Percentiles rank a stretch among this genome's conserved stretches.
Evolutionary conservation across 1,140 invertebrate species (phyloP).

Genomic region (Dolichoris vasculosae): DNA sequence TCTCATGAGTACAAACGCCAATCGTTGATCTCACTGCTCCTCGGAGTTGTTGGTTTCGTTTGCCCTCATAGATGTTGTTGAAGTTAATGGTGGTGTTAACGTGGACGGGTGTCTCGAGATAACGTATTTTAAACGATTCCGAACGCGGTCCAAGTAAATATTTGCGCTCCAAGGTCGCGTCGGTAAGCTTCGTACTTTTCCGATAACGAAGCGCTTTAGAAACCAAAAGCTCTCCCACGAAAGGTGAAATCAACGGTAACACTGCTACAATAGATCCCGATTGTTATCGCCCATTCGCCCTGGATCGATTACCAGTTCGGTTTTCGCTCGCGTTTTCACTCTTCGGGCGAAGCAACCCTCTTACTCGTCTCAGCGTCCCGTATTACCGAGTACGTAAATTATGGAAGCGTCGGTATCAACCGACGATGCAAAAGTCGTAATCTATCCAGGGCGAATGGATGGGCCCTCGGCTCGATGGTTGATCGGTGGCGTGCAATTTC

Average conservation of each 20-base stretch:
- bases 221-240: background rate
- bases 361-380: too few species aligned
- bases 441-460: constrained; percentile 58
- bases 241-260: constrained; percentile 10
- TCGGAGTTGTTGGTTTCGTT: constrained; percentile 3
- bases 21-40: constrained; percentile 48
- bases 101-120: too few species aligned
- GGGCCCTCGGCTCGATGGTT: constrained; percentile 65
- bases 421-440: background rate
- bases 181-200: too few species aligned
- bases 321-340: background rate
- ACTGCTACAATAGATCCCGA: background rate
- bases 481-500: constrained; percentile 73
- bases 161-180: too few species aligned
- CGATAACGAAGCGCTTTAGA: background rate
- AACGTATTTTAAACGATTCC: too few species aligned
- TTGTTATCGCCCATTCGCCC: constrained; percentile 64
- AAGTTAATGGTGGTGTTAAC: background rate
- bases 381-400: too few species aligned
- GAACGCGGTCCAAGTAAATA: too few species aligned
- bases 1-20: constrained; percentile 39
- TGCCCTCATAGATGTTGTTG: background rate
- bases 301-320: constrained; percentile 8
- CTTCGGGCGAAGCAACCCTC: too few species aligned
- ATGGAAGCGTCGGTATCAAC: background rate